Percentiles rank a stretch among this genome's conserved stretches.
Conservation (phyloP, 2,888 invertebrate species). For the Polymixis flavicincta region DNA sequence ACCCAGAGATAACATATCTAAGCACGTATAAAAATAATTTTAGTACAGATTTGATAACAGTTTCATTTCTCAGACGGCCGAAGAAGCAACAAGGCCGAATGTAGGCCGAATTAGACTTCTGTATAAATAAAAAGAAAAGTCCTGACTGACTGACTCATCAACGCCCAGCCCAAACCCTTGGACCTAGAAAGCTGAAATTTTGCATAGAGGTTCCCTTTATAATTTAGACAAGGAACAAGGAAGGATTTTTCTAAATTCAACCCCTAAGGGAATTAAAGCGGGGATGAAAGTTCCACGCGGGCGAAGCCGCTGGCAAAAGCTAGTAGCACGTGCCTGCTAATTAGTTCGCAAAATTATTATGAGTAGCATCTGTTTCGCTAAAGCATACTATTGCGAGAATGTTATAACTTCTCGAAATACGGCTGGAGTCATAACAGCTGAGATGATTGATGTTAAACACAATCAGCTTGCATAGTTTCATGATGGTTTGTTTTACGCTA, state of each 20-base stretch:
- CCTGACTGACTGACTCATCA: no score
- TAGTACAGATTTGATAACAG: slow-evolving; percentile 33
- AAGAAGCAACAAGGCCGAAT: background rate
- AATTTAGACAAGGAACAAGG: no score
- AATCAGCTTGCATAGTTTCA: background rate
- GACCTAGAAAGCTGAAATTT: no score
- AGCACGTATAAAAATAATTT: slow-evolving; percentile 16
- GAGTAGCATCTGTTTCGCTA: slow-evolving; percentile 10
- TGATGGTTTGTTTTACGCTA: no score
- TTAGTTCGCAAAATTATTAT: slow-evolving; percentile 28
- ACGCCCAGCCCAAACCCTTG: no score
- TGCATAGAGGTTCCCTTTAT: no score
- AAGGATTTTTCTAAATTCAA: no score
- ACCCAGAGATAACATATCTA: slow-evolving; percentile 37
- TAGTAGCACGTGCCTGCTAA: slow-evolving; percentile 20
- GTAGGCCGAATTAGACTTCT: slow-evolving; percentile 6
- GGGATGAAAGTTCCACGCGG: no score
- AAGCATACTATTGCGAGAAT: background rate
- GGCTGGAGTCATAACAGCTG: slow-evolving; percentile 6
- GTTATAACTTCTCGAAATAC: slow-evolving; percentile 11
- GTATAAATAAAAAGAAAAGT: no score
- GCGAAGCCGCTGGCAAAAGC: no score
- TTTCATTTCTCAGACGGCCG: background rate
- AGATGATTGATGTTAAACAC: slow-evolving; percentile 17
- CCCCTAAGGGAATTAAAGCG: no score